phyloP scores from a whole-genome alignment of 2,888 invertebrate genomes.

The Himalopsyche kuldschensis region DNA sequence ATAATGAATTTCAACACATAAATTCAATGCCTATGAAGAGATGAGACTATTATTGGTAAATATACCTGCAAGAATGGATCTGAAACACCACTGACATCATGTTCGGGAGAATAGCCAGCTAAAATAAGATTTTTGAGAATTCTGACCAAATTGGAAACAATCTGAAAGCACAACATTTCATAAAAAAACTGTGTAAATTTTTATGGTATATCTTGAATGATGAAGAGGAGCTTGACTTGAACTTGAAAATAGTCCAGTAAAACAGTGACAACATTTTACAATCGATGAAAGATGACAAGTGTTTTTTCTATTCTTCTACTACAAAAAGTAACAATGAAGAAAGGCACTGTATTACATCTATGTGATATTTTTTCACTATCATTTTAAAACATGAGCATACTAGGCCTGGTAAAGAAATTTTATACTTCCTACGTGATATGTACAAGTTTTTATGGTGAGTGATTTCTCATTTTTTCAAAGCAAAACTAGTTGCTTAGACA shows the following conservation, averaged over 20 bases:
- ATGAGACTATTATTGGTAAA: neutral
- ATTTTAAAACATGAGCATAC: neutral
- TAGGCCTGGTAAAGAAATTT: neutral
- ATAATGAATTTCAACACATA: too few relatives aligned
- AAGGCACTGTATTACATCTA: neutral
- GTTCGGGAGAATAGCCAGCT: constrained; percentile 99
- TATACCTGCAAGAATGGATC: constrained; percentile 97
- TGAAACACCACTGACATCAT: constrained; percentile 98
- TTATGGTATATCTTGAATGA: neutral
- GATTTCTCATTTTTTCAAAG: neutral
- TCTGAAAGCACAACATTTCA: constrained; percentile 61
- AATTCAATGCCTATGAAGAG: too few relatives aligned
- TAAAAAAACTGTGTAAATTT: neutral
- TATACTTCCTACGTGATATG: neutral
- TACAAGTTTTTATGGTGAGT: neutral
- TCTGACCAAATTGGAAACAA: constrained; percentile 97
- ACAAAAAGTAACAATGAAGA: neutral
- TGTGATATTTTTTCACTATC: neutral
- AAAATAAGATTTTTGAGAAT: constrained; percentile 97
- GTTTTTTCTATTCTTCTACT: neutral
- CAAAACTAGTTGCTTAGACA: too few relatives aligned
- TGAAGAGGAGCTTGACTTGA: neutral
- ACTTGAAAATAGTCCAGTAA: neutral
- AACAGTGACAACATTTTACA: neutral
- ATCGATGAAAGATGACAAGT: neutral